Evolutionary conservation across 1,140 invertebrate species (phyloP).

Genomic region (Ladona fulva): DNA sequence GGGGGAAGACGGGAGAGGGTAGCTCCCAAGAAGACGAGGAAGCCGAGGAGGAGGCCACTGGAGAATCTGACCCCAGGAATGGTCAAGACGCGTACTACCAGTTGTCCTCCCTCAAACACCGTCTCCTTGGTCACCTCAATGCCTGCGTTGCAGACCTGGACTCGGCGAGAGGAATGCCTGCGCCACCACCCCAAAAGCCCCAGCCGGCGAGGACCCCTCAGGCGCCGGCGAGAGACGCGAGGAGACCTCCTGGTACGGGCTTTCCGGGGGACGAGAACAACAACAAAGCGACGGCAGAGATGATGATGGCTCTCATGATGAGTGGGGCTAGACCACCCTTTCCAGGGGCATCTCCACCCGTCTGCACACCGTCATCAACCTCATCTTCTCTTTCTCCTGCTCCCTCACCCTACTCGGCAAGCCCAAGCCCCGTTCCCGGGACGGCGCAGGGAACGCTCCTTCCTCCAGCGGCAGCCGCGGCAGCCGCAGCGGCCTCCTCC

Average conservation of each 20-base stretch:
- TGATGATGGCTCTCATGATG: not conserved
- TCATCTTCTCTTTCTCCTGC: not conserved
- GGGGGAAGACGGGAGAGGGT: not conserved
- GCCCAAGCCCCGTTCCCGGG: not conserved
- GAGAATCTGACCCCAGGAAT: constrained; percentile 18
- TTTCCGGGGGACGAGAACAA: constrained; percentile 39
- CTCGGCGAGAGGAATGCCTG: constrained; percentile 43
- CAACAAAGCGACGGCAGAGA: constrained; percentile 24
- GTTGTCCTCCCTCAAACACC: constrained; percentile 43
- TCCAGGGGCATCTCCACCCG: not conserved
- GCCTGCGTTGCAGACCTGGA: constrained; percentile 60
- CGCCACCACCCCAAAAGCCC: not conserved
- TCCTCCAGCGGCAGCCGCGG: not conserved
- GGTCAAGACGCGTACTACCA: constrained; percentile 33
- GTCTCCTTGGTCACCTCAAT: constrained; percentile 58
- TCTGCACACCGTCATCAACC: not conserved
- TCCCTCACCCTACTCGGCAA: not conserved
- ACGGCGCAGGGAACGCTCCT: not conserved
- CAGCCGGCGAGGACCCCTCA: no score
- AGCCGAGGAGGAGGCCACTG: not conserved
- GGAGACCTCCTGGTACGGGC: constrained; percentile 28
- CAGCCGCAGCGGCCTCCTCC: not conserved
- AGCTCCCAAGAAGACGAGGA: not conserved
- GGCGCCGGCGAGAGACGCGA: not conserved
- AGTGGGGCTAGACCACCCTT: constrained; percentile 24